Evolutionary conservation across 2,888 invertebrate species (phyloP).

Genomic region (Bhutanitis thaidina): DNA sequence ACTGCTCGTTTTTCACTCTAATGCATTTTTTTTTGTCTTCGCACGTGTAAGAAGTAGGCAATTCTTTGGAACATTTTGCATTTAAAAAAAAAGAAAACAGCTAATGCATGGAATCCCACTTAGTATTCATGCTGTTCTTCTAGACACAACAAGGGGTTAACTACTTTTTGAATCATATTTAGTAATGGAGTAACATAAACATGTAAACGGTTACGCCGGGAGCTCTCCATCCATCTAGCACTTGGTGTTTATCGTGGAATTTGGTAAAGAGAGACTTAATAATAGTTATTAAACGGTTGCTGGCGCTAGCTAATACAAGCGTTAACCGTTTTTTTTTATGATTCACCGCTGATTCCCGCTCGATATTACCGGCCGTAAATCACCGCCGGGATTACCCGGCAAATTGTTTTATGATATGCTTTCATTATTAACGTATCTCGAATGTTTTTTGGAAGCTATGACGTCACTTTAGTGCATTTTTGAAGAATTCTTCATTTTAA

Average conservation of each 20-base stretch:
- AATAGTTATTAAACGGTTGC: conserved; percentile 74
- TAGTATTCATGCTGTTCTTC: too few relatives aligned
- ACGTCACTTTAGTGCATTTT: conserved; percentile 4
- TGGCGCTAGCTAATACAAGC: conserved; percentile 66
- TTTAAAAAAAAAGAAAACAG: too few relatives aligned
- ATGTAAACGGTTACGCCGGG: conserved; percentile 27
- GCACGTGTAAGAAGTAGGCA: too few relatives aligned
- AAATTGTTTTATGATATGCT: conserved; percentile 74
- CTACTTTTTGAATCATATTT: background rate
- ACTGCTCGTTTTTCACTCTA: too few relatives aligned
- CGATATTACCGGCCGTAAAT: conserved; percentile 70
- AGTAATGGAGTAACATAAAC: conserved; percentile 26
- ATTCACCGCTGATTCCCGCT: conserved; percentile 69
- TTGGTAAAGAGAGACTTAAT: conserved; percentile 69
- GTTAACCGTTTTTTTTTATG: conserved; percentile 71
- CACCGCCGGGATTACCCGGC: conserved; percentile 55
- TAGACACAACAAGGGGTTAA: too few relatives aligned
- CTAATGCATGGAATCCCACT: too few relatives aligned
- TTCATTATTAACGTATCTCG: conserved; percentile 40
- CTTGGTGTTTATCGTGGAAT: conserved; percentile 60
- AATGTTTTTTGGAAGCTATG: conserved; percentile 2
- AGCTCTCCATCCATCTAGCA: conserved; percentile 33
- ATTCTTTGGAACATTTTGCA: too few relatives aligned
- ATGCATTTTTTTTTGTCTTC: too few relatives aligned
- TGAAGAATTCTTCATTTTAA: background rate